Evolutionary conservation across 1,140 invertebrate species (phyloP).

Genomic region (Sitodiplosis mosellana): DNA sequence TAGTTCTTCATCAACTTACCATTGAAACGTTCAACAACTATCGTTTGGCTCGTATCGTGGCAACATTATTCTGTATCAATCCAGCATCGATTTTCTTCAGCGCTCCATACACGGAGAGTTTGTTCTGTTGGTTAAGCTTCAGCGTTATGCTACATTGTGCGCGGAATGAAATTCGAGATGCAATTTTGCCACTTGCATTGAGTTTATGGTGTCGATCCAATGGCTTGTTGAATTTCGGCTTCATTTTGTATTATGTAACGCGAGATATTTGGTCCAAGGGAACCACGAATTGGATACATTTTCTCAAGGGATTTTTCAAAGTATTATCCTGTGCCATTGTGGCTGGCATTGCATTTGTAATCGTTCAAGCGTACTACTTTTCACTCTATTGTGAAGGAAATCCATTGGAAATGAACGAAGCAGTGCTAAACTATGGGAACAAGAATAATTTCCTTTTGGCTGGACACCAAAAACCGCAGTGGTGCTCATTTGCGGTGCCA

Average conservation of each 20-base stretch:
- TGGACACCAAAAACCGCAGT: constrained; percentile 31
- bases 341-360: background rate
- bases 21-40: constrained; percentile 43
- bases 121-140: constrained; percentile 70
- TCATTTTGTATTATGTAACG: constrained; percentile 40
- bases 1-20: constrained; percentile 50
- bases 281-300: constrained; percentile 4
- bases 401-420: constrained; percentile 12
- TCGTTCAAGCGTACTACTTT: background rate
- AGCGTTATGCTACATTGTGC: constrained; percentile 45
- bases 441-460: constrained; percentile 29
- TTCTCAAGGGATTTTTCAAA: constrained; percentile 10
- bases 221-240: constrained; percentile 73
- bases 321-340: constrained; percentile 11
- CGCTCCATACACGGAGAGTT: constrained; percentile 76
- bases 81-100: constrained; percentile 89
- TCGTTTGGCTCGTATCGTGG: constrained; percentile 51
- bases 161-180: constrained; percentile 3
- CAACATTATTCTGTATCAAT: constrained; percentile 73
- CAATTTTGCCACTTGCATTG: constrained; percentile 10
- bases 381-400: background rate
- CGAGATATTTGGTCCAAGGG: background rate
- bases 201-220: too few relatives aligned
- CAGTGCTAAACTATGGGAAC: constrained; percentile 37
- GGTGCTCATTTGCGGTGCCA: constrained; percentile 59